Percentiles rank a stretch among this genome's conserved stretches.
phyloP scores from a whole-genome alignment of 1,140 invertebrate genomes.

The Lysiphlebus fabarum region DNA sequence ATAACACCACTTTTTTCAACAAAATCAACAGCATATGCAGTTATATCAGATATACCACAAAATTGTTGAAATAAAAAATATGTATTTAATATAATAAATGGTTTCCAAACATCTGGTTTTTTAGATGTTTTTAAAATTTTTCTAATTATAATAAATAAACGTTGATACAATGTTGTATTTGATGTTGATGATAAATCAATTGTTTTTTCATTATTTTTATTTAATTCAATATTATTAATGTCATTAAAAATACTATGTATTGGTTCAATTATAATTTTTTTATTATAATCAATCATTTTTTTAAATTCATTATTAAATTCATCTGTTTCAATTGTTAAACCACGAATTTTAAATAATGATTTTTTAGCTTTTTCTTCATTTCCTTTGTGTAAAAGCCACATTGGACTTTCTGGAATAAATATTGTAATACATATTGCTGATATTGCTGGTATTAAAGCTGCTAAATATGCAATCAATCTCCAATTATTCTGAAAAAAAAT shows the following conservation, averaged over 20 bases:
- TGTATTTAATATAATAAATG: slow-evolving; percentile 61
- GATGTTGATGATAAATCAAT: neutral
- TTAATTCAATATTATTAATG: too few relatives aligned
- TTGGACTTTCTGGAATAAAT: slow-evolving; percentile 65
- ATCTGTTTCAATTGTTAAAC: slow-evolving; percentile 47
- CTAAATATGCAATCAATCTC: slow-evolving; percentile 58
- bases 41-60: slow-evolving; percentile 67
- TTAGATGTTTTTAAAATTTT: slow-evolving; percentile 30
- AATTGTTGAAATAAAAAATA: slow-evolving; percentile 73
- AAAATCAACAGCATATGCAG: slow-evolving; percentile 68
- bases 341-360: slow-evolving; percentile 53
- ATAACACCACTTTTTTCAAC: slow-evolving; percentile 52
- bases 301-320: slow-evolving; percentile 72
- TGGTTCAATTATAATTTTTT: slow-evolving; percentile 32
- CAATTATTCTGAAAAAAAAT: slow-evolving; percentile 51
- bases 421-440: slow-evolving; percentile 52
- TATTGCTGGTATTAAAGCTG: slow-evolving; percentile 56
- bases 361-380: slow-evolving; percentile 52
- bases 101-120: slow-evolving; percentile 59
- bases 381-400: slow-evolving; percentile 60
- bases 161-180: slow-evolving; percentile 31
- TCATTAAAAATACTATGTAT: too few relatives aligned
- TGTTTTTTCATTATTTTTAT: neutral
- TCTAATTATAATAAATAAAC: slow-evolving; percentile 47
- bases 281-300: slow-evolving; percentile 68